These are phyloP conservation scores for Sorex fumeus DNA, from an alignment of 2,113 vertebrate species.

Conservation along the genomic window DNA sequence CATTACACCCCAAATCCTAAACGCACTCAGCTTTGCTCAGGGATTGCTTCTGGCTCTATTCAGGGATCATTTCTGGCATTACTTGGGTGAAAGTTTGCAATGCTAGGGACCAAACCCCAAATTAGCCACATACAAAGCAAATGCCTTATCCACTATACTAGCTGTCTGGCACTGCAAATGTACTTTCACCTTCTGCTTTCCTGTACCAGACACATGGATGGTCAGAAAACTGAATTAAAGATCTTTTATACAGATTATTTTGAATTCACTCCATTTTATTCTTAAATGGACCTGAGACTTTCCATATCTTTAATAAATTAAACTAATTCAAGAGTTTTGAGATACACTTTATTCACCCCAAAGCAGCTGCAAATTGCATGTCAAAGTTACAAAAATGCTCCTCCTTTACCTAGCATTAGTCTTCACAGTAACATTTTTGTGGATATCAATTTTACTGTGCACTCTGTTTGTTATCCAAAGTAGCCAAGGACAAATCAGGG, in stretches of 20 bases:
- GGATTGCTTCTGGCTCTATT: no score
- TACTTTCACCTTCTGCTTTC: neutral
- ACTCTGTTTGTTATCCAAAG: slow-evolving; percentile 31
- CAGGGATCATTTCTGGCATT: no score
- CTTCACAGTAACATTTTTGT: slow-evolving; percentile 53
- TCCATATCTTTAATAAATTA: neutral
- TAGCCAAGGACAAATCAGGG: slow-evolving; percentile 45
- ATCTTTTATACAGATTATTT: neutral
- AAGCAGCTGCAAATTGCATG: slow-evolving; percentile 14
- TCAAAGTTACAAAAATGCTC: neutral
- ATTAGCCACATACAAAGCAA: no score
- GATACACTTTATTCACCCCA: slow-evolving; percentile 38
- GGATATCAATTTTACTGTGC: neutral
- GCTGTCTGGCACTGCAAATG: no score
- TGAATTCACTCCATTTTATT: neutral
- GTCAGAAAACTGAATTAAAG: neutral
- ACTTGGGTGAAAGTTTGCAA: no score
- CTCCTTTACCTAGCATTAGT: neutral
- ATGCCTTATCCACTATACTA: no score
- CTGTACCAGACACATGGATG: neutral
- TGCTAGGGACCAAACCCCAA: no score
- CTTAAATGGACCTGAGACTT: neutral
- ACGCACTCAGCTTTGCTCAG: no score
- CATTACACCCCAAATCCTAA: neutral
- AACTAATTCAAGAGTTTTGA: slow-evolving; percentile 13